Conservation (phyloP, 1,140 invertebrate genomes). For the Zaprionus inermis region DNA sequence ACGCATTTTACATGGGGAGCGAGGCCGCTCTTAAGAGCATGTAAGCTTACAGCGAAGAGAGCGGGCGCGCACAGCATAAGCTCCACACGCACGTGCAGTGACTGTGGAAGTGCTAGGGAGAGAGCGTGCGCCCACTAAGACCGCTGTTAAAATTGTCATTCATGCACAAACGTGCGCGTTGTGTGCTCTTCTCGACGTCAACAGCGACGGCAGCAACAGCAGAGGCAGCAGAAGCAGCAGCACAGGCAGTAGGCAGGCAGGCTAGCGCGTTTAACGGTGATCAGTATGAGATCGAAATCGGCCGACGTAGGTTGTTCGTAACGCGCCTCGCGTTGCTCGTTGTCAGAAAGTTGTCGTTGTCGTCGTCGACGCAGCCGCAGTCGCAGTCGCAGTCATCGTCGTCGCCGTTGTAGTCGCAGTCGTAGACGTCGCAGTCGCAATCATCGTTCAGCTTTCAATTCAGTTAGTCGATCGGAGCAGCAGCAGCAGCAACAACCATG, state of each 20-base stretch:
- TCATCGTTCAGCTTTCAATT: slow-evolving; percentile 38
- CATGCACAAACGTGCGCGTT: slow-evolving; percentile 40
- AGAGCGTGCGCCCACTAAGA: slow-evolving; percentile 20
- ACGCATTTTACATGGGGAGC: slow-evolving; percentile 15
- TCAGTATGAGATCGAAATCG: slow-evolving; percentile 71
- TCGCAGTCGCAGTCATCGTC: slow-evolving; percentile 45
- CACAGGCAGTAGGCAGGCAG: slow-evolving; percentile 26
- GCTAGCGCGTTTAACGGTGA: slow-evolving; percentile 61
- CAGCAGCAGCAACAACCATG: slow-evolving; percentile 49
- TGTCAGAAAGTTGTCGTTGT: slow-evolving; percentile 61
- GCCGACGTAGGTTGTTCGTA: slow-evolving; percentile 67
- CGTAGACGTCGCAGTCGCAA: slow-evolving; percentile 49
- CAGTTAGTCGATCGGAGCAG: slow-evolving; percentile 42
- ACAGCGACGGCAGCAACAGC: slow-evolving; percentile 29
- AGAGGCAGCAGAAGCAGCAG: slow-evolving; percentile 20
- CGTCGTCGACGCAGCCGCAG: slow-evolving; percentile 24
- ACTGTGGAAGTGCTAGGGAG: slow-evolving; percentile 13
- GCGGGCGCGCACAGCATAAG: slow-evolving; percentile 16
- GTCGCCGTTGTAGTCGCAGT: slow-evolving; percentile 22
- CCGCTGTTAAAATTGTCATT: slow-evolving; percentile 64
- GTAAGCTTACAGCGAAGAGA: slow-evolving; percentile 48
- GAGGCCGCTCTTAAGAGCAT: slow-evolving; percentile 25
- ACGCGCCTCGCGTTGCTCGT: slow-evolving; percentile 46
- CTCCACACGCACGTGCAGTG: slow-evolving; percentile 59
- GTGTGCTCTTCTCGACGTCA: slow-evolving; percentile 27